Base-by-base conservation (phyloP, 2,888 invertebrate species). In the Cerceris ruficornis region DNA sequence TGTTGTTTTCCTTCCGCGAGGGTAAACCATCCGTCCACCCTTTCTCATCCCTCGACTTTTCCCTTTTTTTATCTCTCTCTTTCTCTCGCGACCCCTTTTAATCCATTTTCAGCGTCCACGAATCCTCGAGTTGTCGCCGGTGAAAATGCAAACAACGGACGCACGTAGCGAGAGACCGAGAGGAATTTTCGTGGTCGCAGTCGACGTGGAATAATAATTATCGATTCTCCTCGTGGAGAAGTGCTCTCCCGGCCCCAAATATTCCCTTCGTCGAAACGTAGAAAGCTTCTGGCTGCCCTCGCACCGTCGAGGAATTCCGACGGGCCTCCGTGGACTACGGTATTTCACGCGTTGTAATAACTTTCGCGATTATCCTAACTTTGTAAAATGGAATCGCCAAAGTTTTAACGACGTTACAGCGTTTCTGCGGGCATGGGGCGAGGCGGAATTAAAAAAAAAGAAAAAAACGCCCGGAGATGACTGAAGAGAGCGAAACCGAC, bases 71-170 rank as follows among this genome's bases (percentile, higher is more conserved):
- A 11, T 46, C 46, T 46, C 46, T 11, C 14, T 11, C 17, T 8
- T 5, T n/a, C 13, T 14, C 9, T 6, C n/a, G 7, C 5, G 6
- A 8, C 4, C 28, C 8, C 11, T 58, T n/a, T 49, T 7, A n/a
- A 39, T 9, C 14, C 62, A 41, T 50, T 52, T 43, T 39, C 46
- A 42, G 15, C 14, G 15, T 41, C 7, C 28, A 28, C 28, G 4
- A 14, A 55, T 17, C 28, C 55, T 55, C 17, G 55, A 17, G 28
- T 55, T 55, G n/a, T 41, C 42, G 41, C 41, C 14, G 59, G 15
- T 57, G 28, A 15, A 62, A 42, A 75, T 67, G 77, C 69, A 75
- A 77, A 66, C 65, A 28, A 15, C 8, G 62, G 28, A 14, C 66
- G 52, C 72, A 57, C 65, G 54, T 59, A 42, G 62, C 7, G 15